Conservation (phyloP, 2,797 vertebrate genomes). For the Pachyuromys duprasi region DNA sequence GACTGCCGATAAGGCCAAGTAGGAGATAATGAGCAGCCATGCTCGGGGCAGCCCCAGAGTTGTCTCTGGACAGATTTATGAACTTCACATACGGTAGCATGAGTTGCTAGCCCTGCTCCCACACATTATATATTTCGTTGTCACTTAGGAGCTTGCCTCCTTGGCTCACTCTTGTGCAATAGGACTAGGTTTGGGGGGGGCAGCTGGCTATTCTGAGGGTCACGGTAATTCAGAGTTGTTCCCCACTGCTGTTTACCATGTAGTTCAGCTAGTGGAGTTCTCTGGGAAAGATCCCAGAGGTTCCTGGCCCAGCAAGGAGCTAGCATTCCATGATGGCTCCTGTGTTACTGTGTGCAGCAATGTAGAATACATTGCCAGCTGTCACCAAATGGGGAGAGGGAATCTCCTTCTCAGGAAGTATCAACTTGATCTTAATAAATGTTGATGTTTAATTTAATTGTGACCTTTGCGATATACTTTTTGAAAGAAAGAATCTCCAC, state of each 20-base stretch:
- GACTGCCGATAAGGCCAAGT: conserved; percentile 15
- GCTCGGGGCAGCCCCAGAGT: not conserved
- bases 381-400: not conserved
- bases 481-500: conserved; percentile 13
- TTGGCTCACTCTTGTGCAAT: not conserved
- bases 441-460: conserved; percentile 67
- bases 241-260: not conserved
- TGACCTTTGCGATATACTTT: conserved; percentile 60
- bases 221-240: not conserved
- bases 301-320: conserved; percentile 15
- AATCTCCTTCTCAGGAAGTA: conserved; percentile 37
- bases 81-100: not conserved
- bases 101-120: not conserved
- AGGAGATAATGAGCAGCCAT: not conserved
- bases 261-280: not conserved
- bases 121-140: not conserved
- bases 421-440: conserved; percentile 67
- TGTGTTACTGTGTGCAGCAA: not conserved
- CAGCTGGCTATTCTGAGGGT: not conserved
- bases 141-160: not conserved
- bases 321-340: conserved; percentile 2
- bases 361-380: not conserved
- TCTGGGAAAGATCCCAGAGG: not conserved
- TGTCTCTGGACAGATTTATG: not conserved
- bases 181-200: not conserved